Conservation (phyloP, 2,888 invertebrate genomes). For the Agriopis leucophaearia region DNA sequence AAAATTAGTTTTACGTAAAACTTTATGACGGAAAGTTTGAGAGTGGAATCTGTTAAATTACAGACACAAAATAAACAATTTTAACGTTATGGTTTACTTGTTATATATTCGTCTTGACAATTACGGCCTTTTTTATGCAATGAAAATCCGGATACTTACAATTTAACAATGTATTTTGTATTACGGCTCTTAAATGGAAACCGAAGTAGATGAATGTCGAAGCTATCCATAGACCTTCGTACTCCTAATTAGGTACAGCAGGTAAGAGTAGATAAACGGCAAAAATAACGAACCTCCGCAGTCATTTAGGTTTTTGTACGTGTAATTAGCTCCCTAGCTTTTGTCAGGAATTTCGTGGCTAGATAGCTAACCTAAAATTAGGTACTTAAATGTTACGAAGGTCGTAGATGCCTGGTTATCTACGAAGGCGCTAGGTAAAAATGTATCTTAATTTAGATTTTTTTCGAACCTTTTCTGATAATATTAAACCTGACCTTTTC, state of each 20-base stretch:
- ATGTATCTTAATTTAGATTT: constrained; percentile 35
- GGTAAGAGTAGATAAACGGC: constrained; percentile 6
- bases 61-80: no score
- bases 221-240: no score
- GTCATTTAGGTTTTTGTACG: constrained; percentile 15
- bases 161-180: no score
- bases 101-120: no score
- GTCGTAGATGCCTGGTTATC: constrained; percentile 26
- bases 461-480: constrained; percentile 34
- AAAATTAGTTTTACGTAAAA: no score
- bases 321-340: constrained; percentile 12
- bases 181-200: no score
- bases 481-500: constrained; percentile 40
- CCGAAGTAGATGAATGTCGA: no score
- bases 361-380: constrained; percentile 14
- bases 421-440: constrained; percentile 22
- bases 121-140: no score
- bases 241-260: neutral
- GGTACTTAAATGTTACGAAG: constrained; percentile 17
- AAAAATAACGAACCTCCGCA: constrained; percentile 9
- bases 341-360: constrained; percentile 12
- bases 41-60: no score
- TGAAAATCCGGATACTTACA: no score
- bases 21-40: no score
- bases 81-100: no score